Base-by-base conservation (phyloP, 2,888 invertebrate genomes). In the Pogonocherus hispidulus region DNA sequence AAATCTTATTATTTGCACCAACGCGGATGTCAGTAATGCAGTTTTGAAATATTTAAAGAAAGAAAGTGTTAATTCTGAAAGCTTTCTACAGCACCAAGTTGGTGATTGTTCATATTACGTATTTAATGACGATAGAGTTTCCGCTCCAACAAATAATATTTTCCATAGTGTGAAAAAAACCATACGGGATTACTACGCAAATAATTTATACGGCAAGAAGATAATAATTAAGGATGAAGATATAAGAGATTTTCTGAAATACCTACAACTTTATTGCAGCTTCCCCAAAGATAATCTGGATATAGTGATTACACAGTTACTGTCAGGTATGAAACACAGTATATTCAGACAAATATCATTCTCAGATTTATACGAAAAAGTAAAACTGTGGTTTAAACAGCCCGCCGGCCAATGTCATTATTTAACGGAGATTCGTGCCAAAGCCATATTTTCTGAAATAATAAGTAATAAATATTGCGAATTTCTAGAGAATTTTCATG, bases 1-100 rank as follows among this genome's bases (percentile, higher is more conserved):
- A 20, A 18, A 35, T 20, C 19, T 55, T 20, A 14, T 55, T 37
- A 37, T 55, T 1, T 55, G 55, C 9, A 55, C 55, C 18, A 55
- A 55, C 20, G 37, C 55, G 1, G 19, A 32, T n/a, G 1, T 55
- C 9, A 18, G 5, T 3, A 14, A 6, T 1, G 35, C 18, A 18
- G 1, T 5, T 32, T 55, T 18, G 9, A 54, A n/a, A n/a, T n/a
- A n/a, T n/a, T n/a, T n/a, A 54, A 9, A 3, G 16, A 37, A 19
- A 18, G 1, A n/a, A n/a, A n/a, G n/a, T n/a, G 8, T 32, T 11
- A 3, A 9, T 1, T 1, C 16, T 6, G 54, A 35, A 2, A 32
- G 19, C 19, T 18, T 55, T 35, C n/a, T 55, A 11, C 16, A 55
- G 9, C 35, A 35, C 19, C 1, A 32, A 2, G 35, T n/a, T 1